Base-by-base conservation (phyloP, 2,113 vertebrate species). In the Sapajus apella region DNA sequence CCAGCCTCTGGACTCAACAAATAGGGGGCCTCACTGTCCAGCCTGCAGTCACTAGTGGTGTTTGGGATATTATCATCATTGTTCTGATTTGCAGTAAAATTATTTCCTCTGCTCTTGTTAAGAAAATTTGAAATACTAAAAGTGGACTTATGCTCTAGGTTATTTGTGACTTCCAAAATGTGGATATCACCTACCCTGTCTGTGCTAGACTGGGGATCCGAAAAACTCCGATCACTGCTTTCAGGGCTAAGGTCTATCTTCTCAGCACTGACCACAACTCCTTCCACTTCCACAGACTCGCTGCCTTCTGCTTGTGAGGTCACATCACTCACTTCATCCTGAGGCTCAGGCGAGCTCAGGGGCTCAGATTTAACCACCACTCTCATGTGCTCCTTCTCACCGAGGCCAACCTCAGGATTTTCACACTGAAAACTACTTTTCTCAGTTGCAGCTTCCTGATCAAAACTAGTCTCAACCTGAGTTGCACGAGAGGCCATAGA, bases 231-330 rank as follows among this genome's bases (percentile, higher is more conserved):
- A 68, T 99, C 99, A 0, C 99, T 99, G 98, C 99, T 99, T 96
- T 99, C 99, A 0, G 99, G 99, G 97, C 99, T 99, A 97, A 99
- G 99, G 97, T 99, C 99, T 64, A 99, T 99, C 97, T 99, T 99
- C 97, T 99, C 99, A 0, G 99, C 99, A 0, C 97, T 98, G 87
- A 98, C 98, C 25, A 98, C 98, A n/a, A 98, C 98, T 47, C 98
- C 99, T n/a, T 99, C 99, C 76, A 99, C 99, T 96, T 99, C 99
- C 61, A 99, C 99, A 0, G 99, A 99, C 94, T 99, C 99, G 0
- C 99, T 99, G 94, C 99, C 99, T 96, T 99, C 99, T 0, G 99
- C 99, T 43, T 99, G 99, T 0, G 99, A 99, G 4, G 99, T 99
- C 81, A 99, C 99, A 1, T 99, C 99, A 0, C 99, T 99, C 94